phyloP scores from a whole-genome alignment of 1,140 invertebrate genomes.

The Eriosoma lanigerum region DNA sequence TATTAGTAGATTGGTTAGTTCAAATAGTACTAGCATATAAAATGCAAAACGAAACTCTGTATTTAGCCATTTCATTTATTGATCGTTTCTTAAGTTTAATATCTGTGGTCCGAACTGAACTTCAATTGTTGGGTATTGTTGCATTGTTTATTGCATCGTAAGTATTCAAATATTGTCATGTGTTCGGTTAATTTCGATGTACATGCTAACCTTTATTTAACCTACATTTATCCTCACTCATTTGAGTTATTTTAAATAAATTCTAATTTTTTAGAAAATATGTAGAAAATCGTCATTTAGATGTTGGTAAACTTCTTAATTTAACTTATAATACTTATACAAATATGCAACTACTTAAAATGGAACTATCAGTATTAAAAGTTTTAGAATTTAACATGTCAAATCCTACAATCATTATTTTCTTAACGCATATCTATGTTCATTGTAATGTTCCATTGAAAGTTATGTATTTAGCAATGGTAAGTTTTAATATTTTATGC shows the following conservation, averaged over 20 bases:
- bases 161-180: conserved; percentile 60
- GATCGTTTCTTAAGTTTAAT: conserved; percentile 92
- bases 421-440: conserved; percentile 74
- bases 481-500: conserved; percentile 59
- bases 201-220: too few species aligned
- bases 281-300: conserved; percentile 96
- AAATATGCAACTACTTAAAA: conserved; percentile 84
- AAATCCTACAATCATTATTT: conserved; percentile 79
- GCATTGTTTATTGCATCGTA: conserved; percentile 93
- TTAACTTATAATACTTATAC: conserved; percentile 95
- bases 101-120: conserved; percentile 86
- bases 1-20: conserved; percentile 91
- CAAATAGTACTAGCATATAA: conserved; percentile 91
- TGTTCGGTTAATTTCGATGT: too few species aligned
- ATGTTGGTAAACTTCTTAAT: conserved; percentile 92
- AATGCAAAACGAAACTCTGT: conserved; percentile 83
- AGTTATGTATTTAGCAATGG: conserved; percentile 74
- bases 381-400: conserved; percentile 86
- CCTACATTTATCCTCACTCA: too few species aligned
- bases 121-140: conserved; percentile 93
- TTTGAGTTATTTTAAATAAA: too few species aligned
- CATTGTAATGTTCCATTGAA: conserved; percentile 70
- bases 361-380: conserved; percentile 91
- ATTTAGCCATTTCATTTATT: conserved; percentile 87
- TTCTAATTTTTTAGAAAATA: conserved; percentile 73